Base-by-base conservation (phyloP, 64 coral and sea anemone genomes). In the Actinia tenebrosa region DNA sequence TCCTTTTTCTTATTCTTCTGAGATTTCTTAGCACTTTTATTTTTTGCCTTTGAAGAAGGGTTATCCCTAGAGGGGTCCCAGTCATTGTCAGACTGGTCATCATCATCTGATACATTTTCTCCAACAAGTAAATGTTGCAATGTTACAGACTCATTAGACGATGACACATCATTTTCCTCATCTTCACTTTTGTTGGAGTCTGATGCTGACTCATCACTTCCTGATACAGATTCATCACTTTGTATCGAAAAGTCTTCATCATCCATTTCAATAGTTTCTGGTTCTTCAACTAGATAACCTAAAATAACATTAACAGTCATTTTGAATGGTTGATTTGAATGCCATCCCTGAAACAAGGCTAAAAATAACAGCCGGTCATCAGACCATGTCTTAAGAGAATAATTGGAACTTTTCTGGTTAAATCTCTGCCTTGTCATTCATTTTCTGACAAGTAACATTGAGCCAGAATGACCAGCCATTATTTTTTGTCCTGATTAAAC, bases 261-360 rank as follows among this genome's bases (percentile, higher is more conserved):
- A 22, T 95, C 93, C 87, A 95, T 89, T 84, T 99, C 97, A 87
- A 95, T 19, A 50, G 97, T 60, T 69, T 92, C 91, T 80, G 94
- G 89, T 56, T 99, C 97, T 66, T 99, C 97, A 80, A 88, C 72
- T 42, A 99, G 86, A 86, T 99, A 99, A 46, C 97, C 97, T 95
- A 79, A 44, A 66, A 83, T 1, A 30, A 17, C 6, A 26, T 26
- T 4, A 84, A 2, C 23, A 78, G 23, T 79, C 68, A 63, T 59
- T n/a, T 80, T 30, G 26, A 20, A 20, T 66, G 63, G n/a, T 23
- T 50, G 47, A 50, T 50, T 4, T 50, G 4, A 50, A 50, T 50
- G 47, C 47, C 3, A 50, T 50, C 7, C 47, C 47, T 8, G 4
- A 50, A 37, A 37, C 30, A 37, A 37, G 30, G 30, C 0, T 37